Conservation (phyloP, 2,113 vertebrate genomes). For the Trichomycterus rosablanca region DNA sequence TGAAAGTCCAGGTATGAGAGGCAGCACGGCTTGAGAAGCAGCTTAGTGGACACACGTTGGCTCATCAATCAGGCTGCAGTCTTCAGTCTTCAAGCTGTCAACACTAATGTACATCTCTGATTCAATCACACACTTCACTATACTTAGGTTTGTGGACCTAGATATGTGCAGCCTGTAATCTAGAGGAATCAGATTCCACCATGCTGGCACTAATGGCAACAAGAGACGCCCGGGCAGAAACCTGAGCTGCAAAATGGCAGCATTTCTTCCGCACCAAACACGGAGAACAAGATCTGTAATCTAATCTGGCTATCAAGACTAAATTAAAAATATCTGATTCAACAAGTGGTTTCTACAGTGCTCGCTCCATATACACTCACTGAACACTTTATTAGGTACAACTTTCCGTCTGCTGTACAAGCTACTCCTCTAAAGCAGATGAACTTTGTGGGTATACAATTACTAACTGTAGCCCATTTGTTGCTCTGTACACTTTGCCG, state of each 20-base stretch:
- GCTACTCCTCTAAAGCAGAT: too few species aligned
- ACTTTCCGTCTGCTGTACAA: too few species aligned
- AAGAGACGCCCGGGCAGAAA: constrained; percentile 50
- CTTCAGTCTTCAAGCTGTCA: constrained; percentile 50
- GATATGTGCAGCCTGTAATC: background rate
- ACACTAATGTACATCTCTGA: constrained; percentile 35
- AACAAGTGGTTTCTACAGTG: constrained; percentile 20
- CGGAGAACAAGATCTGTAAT: constrained; percentile 37
- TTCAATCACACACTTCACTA: constrained; percentile 41
- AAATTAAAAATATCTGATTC: constrained; percentile 27
- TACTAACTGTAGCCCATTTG: too few species aligned
- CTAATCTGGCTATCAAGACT: constrained; percentile 4
- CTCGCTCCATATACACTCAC: too few species aligned
- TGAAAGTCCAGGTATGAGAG: too few species aligned
- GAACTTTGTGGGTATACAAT: too few species aligned
- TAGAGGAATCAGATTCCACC: constrained; percentile 51
- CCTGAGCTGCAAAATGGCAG: constrained; percentile 31
- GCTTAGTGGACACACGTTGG: too few species aligned
- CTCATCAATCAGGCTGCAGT: too few species aligned
- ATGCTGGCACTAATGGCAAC: constrained; percentile 54
- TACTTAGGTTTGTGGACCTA: too few species aligned
- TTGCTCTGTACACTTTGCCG: too few species aligned
- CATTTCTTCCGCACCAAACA: constrained; percentile 25
- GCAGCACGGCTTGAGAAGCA: too few species aligned
- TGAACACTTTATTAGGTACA: too few species aligned